These are phyloP conservation scores for Brachylomia viminalis DNA, from an alignment of 2,888 invertebrate genomes.

Conservation along the genomic window DNA sequence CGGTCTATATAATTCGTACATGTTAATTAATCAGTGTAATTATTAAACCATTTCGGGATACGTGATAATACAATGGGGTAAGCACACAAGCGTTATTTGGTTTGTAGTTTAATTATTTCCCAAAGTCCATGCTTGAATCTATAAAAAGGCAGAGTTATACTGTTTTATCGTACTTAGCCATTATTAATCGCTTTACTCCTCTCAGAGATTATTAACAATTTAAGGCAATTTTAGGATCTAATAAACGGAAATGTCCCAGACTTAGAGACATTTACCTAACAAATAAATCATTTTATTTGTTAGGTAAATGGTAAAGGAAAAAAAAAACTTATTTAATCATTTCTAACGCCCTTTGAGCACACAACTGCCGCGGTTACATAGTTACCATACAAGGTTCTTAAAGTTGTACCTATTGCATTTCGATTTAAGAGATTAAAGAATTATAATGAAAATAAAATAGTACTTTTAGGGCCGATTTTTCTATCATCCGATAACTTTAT, in stretches of 20 bases:
- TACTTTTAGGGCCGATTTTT: background rate
- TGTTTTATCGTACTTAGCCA: background rate
- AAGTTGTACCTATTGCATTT: background rate
- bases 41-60: constrained; percentile 53
- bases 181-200: background rate
- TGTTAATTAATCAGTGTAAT: constrained; percentile 66
- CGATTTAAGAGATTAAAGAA: background rate
- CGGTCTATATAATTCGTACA: constrained; percentile 72
- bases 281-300: too few relatives aligned
- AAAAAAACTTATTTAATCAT: too few relatives aligned
- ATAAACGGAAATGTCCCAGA: too few relatives aligned
- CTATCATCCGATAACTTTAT: background rate
- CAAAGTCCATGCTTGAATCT: background rate
- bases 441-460: background rate
- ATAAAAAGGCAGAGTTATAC: background rate
- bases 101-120: constrained; percentile 2
- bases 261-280: too few relatives aligned
- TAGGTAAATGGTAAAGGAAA: too few relatives aligned
- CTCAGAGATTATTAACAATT: background rate
- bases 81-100: constrained; percentile 11
- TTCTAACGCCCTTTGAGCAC: background rate
- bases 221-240: background rate
- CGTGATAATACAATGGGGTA: constrained; percentile 20
- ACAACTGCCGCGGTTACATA: background rate
- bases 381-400: background rate